phyloP scores from a whole-genome alignment of 2,888 invertebrate genomes.

The Cosmopolites sordidus region DNA sequence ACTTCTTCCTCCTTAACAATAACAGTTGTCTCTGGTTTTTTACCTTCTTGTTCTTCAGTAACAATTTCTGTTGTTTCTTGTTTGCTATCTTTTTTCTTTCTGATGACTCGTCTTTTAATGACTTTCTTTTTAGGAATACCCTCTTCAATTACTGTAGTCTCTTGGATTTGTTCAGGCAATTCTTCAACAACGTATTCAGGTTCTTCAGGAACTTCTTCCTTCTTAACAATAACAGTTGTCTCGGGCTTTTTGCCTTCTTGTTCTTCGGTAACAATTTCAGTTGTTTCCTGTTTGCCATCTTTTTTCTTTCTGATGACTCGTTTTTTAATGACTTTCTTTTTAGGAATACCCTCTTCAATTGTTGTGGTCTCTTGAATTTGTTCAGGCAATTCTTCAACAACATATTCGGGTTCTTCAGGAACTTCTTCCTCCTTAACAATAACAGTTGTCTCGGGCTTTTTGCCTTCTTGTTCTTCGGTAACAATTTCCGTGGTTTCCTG shows the following conservation, averaged over 20 bases:
- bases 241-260: slow-evolving; percentile 30
- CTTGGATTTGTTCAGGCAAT: slow-evolving; percentile 22
- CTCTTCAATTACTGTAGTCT: slow-evolving; percentile 45
- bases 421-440: slow-evolving; percentile 34
- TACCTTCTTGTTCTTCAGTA: slow-evolving; percentile 44
- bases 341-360: slow-evolving; percentile 25
- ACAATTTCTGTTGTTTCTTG: slow-evolving; percentile 44
- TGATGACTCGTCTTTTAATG: slow-evolving; percentile 38
- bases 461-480: slow-evolving; percentile 37
- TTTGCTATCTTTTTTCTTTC: slow-evolving; percentile 44
- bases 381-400: slow-evolving; percentile 37
- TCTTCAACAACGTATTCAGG: slow-evolving; percentile 32
- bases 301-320: slow-evolving; percentile 41
- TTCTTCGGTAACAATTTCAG: slow-evolving; percentile 31
- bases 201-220: slow-evolving; percentile 19
- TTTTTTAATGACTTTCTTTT: slow-evolving; percentile 49
- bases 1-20: slow-evolving; percentile 30
- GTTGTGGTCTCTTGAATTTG: slow-evolving; percentile 35
- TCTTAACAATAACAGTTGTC: slow-evolving; percentile 27
- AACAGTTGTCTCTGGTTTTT: slow-evolving; percentile 35
- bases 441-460: slow-evolving; percentile 35
- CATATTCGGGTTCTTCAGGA: slow-evolving; percentile 37
- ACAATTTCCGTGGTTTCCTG: slow-evolving; percentile 36
- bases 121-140: slow-evolving; percentile 47
- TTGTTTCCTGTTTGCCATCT: slow-evolving; percentile 43